Evolutionary conservation across 2,888 invertebrate species (phyloP).

Genomic region (Plagodis pulveraria): DNA sequence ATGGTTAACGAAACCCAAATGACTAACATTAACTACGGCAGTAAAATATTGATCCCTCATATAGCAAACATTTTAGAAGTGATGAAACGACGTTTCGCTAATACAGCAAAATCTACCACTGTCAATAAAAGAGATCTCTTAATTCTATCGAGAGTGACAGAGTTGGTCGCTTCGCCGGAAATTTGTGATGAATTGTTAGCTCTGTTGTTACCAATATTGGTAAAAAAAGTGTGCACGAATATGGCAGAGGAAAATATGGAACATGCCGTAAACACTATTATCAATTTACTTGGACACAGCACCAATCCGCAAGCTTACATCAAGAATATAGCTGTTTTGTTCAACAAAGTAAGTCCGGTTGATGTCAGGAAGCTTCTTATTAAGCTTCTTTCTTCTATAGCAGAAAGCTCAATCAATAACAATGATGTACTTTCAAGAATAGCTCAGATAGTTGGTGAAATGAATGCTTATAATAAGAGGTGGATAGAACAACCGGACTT

Average conservation of each 20-base stretch:
- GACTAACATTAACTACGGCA: constrained; percentile 87
- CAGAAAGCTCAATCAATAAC: constrained; percentile 67
- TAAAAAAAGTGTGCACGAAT: constrained; percentile 86
- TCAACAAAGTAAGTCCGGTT: constrained; percentile 87
- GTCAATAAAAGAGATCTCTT: constrained; percentile 89
- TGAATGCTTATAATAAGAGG: constrained; percentile 94
- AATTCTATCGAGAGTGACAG: constrained; percentile 91
- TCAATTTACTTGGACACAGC: constrained; percentile 90
- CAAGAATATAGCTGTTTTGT: constrained; percentile 88
- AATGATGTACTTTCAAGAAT: constrained; percentile 78
- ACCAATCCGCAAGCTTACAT: constrained; percentile 87
- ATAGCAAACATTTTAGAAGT: constrained; percentile 89
- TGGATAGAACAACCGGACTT: constrained; percentile 98
- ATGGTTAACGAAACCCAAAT: constrained; percentile 28
- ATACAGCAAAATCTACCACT: constrained; percentile 82
- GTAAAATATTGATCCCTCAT: constrained; percentile 89
- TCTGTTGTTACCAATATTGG: constrained; percentile 89
- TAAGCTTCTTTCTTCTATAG: constrained; percentile 85
- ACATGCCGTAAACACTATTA: constrained; percentile 89
- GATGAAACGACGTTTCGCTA: constrained; percentile 87
- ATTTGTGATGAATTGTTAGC: constrained; percentile 89
- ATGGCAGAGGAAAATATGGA: constrained; percentile 88
- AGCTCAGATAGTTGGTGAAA: constrained; percentile 84
- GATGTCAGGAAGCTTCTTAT: constrained; percentile 89
- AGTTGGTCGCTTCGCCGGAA: constrained; percentile 88